Evolutionary conservation across 2,113 vertebrate genomes (phyloP).

Genomic region (Triplophysa tibetana): DNA sequence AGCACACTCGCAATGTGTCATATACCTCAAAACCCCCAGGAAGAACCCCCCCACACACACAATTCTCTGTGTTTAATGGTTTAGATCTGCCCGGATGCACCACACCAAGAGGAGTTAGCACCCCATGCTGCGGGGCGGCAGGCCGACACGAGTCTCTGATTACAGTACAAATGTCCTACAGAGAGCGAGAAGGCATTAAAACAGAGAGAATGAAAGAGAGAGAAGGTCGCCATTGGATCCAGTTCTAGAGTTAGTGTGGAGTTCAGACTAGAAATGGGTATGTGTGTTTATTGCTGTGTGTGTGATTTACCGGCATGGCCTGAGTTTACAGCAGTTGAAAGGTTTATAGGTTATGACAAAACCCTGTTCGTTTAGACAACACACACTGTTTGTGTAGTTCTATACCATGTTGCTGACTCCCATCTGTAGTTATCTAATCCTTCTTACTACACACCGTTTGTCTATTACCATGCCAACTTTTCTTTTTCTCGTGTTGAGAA

Average conservation of each 20-base stretch:
- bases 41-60: neutral
- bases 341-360: conserved; percentile 26
- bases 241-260: neutral
- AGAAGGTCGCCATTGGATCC: neutral
- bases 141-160: conserved; percentile 1
- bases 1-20: neutral
- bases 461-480: too few relatives aligned
- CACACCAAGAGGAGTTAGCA: neutral
- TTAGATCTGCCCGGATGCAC: neutral
- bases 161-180: conserved; percentile 16
- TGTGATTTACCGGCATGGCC: conserved; percentile 14
- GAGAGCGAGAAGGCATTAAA: conserved; percentile 7
- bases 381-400: neutral
- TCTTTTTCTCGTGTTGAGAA: too few relatives aligned
- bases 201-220: neutral
- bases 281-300: neutral
- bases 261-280: neutral
- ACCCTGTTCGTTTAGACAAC: conserved; percentile 5
- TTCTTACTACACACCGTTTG: neutral
- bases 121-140: conserved; percentile 9
- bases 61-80: conserved; percentile 16
- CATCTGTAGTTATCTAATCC: neutral
- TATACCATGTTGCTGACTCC: conserved; percentile 5
- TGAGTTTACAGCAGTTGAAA: conserved; percentile 26
- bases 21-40: neutral